Conservation (phyloP, 2,797 vertebrate genomes). For the Notamacropus eugenii region DNA sequence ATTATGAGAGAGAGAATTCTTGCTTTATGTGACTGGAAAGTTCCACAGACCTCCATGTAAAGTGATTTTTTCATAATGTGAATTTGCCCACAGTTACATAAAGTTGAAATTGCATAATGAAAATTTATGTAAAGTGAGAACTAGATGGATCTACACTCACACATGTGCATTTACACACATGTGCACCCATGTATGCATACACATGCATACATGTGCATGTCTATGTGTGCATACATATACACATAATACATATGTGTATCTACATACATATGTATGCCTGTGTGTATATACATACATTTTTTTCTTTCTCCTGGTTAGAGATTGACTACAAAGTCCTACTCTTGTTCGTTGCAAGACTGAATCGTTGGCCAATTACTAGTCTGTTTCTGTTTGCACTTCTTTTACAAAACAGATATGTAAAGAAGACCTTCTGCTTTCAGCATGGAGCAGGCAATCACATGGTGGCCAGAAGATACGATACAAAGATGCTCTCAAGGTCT, state of each 20-base stretch:
- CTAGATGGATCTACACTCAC: neutral
- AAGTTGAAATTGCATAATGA: neutral
- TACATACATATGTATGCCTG: neutral
- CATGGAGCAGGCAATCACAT: no score
- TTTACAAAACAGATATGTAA: neutral
- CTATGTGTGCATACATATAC: no score
- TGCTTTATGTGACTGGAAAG: neutral
- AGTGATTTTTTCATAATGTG: neutral
- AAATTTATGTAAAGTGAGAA: neutral
- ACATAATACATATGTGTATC: neutral
- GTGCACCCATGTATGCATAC: no score
- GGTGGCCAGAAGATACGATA: no score
- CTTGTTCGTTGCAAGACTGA: neutral
- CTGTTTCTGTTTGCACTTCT: neutral
- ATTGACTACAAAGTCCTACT: neutral
- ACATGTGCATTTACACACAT: no score
- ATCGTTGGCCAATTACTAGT: neutral
- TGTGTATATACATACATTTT: neutral
- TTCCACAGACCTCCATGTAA: neutral
- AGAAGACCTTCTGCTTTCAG: neutral
- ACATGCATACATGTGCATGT: no score
- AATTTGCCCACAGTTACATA: neutral
- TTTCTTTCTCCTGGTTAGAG: neutral
- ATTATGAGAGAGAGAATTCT: neutral
- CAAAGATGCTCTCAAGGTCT: no score